These are phyloP conservation scores for Catharus minimus DNA, from an alignment of 2,113 vertebrate genomes.

Conservation along the genomic window DNA sequence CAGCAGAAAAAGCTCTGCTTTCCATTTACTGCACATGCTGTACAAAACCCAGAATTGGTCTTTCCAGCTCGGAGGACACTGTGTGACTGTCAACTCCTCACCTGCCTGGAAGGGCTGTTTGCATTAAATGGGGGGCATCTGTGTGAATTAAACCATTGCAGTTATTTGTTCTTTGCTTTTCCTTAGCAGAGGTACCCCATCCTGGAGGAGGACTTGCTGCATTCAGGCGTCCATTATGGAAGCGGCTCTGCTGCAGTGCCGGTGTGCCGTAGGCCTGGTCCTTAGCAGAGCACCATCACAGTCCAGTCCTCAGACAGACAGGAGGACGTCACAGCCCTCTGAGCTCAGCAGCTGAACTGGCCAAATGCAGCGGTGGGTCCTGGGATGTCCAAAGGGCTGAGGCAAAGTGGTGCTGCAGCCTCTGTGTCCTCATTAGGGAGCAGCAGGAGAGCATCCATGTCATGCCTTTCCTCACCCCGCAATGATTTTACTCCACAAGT, in stretches of 20 bases:
- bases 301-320: not conserved
- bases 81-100: rapidly evolving
- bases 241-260: not conserved
- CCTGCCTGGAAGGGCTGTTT: not conserved
- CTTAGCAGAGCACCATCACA: rapidly evolving
- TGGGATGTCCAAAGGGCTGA: not conserved
- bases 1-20: not conserved
- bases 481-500: rapidly evolving
- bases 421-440: not conserved
- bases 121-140: no score
- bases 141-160: not conserved
- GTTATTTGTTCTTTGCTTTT: not conserved
- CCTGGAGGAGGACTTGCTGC: not conserved
- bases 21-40: not conserved
- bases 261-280: rapidly evolving
- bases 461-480: rapidly evolving
- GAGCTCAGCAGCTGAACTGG: rapidly evolving
- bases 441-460: not conserved
- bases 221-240: rapidly evolving
- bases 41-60: not conserved
- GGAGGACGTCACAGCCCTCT: not conserved
- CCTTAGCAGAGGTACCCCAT: not conserved
- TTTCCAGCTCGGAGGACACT: not conserved
- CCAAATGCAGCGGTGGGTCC: rapidly evolving
- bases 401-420: not conserved